Evolutionary conservation across 2,888 invertebrate species (phyloP), one percentile per base, ranked within the genome.

Genomic region (Melanargia galathea): DNA sequence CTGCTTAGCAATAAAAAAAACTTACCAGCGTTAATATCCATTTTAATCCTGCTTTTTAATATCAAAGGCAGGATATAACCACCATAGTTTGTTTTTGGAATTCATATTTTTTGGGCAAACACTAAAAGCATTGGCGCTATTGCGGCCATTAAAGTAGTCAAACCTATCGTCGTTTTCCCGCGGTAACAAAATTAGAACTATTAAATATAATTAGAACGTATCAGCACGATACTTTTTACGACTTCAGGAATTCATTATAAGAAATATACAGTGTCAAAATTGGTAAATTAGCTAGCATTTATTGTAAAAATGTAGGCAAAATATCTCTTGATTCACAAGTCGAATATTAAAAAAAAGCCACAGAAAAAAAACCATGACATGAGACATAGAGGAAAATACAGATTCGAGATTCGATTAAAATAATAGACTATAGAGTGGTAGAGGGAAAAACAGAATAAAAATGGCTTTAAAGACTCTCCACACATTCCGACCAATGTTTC

Each of bases 121-220:
- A 88, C 82, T 81, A 83, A 83, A 81, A 82, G 89, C 86, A 90
- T 90, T 90, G 88, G 88, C 88, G 90, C 88, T 90, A 83, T 82
- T 89, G 91, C 91, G 91, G 91, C 91, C 91, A 91, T 91, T 90
- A 90, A 70, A 81, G 82, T 80, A 86, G 84, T 87, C 86, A 86
- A 87, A 88, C 86, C 87, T 87, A 83, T 84, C 82, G 68, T 83
- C 82, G 82, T 86, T 90, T 90, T 90, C 90, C 90, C 90, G 90
- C 90, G 90, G 87, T 87, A 83, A 86, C 76, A 73, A 73, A 73
- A 62, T 66, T 61, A 20, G 60, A 63, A 64, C 57, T 67, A 59
- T 67, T 60, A 65, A 67, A 68, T 67, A 66, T 61, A 66, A 66
- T 68, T 65, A 68, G 56, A 74, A 67, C 63, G 60, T 67, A 35